Percentiles rank a stretch among this genome's conserved stretches.
These are phyloP conservation scores for Apodemia duryi DNA, from an alignment of 2,888 invertebrate species.

Conservation along the genomic window DNA sequence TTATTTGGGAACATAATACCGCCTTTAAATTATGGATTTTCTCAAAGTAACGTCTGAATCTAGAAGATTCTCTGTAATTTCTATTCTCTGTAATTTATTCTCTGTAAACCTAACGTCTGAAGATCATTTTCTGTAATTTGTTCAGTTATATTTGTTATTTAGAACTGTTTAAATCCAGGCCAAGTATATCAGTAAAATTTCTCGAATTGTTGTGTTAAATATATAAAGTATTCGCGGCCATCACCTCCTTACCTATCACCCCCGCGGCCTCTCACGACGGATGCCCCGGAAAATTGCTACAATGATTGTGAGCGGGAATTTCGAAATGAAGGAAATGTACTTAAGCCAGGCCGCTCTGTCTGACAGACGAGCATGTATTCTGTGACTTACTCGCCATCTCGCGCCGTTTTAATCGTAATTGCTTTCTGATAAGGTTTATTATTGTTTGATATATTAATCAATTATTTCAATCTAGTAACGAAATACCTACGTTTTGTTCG, in stretches of 20 bases:
- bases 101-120: too few species aligned
- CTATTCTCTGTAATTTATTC: too few species aligned
- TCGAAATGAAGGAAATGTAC: slow-evolving; percentile 75
- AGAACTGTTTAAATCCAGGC: too few species aligned
- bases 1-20: too few species aligned
- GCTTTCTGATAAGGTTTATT: slow-evolving; percentile 29
- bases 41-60: too few species aligned
- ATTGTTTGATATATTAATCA: slow-evolving; percentile 18
- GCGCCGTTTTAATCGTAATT: slow-evolving; percentile 28
- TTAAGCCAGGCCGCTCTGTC: slow-evolving; percentile 44
- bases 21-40: too few species aligned
- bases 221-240: too few species aligned
- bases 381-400: slow-evolving; percentile 29
- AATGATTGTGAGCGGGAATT: slow-evolving; percentile 75
- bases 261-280: slow-evolving; percentile 65
- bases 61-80: too few species aligned
- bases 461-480: background rate
- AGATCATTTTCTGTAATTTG: too few species aligned
- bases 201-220: too few species aligned
- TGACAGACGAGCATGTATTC: slow-evolving; percentile 29
- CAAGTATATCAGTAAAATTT: too few species aligned
- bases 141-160: too few species aligned
- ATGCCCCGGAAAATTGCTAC: slow-evolving; percentile 77
- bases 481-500: slow-evolving; percentile 9
- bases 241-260: slow-evolving; percentile 42